Percentiles rank a stretch among this genome's conserved stretches.
These are phyloP conservation scores for Telmatochromis brachygnathus DNA, from an alignment of 2,113 vertebrate genomes.

Conservation along the genomic window DNA sequence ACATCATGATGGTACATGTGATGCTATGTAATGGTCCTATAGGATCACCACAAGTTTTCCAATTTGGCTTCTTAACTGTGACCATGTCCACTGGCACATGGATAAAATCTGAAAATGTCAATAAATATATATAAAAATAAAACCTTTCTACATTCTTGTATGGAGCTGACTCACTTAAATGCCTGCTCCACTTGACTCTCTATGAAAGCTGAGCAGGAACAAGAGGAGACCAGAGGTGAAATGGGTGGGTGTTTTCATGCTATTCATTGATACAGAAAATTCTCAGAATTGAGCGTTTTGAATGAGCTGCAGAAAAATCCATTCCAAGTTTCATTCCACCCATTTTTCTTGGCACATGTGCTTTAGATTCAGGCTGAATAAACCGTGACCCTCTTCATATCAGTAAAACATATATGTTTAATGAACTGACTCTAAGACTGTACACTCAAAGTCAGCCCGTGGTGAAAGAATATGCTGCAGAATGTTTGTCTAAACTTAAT, in stretches of 20 bases:
- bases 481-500: neutral
- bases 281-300: constrained; percentile 14
- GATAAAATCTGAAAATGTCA: neutral
- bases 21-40: neutral
- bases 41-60: neutral
- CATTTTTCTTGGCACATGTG: neutral
- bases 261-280: constrained; percentile 45
- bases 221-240: constrained; percentile 33
- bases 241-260: constrained; percentile 33
- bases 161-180: constrained; percentile 40
- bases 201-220: constrained; percentile 22
- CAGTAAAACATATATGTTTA: neutral
- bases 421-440: neutral
- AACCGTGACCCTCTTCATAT: neutral
- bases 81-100: neutral
- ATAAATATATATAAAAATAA: neutral
- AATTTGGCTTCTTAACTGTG: neutral
- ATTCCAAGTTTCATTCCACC: neutral
- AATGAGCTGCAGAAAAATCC: constrained; percentile 5
- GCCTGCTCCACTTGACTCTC: constrained; percentile 12
- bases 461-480: neutral
- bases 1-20: neutral
- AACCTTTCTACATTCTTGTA: neutral
- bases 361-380: neutral
- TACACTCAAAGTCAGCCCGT: neutral